Evolutionary conservation across 2,113 vertebrate species (phyloP).

Genomic region (Laterallus jamaicensis): DNA sequence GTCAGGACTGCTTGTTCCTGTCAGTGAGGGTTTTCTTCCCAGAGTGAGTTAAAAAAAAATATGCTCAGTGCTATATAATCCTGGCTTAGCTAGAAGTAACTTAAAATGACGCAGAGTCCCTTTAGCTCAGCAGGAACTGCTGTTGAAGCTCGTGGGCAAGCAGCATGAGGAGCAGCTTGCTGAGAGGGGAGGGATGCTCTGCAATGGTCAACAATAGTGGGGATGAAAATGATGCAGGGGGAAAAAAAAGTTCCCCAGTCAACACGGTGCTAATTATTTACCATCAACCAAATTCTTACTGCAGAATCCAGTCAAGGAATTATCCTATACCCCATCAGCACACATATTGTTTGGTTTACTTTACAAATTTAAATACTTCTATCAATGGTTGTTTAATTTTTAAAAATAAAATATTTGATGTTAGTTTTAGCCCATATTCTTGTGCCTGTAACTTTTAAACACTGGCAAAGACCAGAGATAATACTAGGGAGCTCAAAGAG

Average conservation of each 20-base stretch:
- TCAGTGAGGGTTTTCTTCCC: background rate
- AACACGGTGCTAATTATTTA: background rate
- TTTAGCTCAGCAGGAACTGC: background rate
- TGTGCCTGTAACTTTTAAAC: background rate
- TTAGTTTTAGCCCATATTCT: background rate
- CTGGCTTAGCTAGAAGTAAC: background rate
- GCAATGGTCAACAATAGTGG: background rate
- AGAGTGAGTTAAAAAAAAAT: background rate
- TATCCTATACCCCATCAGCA: background rate
- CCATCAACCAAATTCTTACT: background rate
- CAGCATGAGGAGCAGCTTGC: background rate
- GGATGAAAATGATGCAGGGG: background rate
- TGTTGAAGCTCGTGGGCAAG: background rate
- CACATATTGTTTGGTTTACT: background rate
- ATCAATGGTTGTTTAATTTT: background rate
- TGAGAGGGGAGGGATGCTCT: background rate
- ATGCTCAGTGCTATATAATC: background rate
- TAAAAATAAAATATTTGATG: background rate
- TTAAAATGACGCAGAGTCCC: background rate
- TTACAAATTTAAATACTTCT: background rate
- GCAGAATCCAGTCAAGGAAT: background rate
- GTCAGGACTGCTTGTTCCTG: fast-evolving
- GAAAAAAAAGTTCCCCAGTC: fast-evolving
- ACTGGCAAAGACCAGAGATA: background rate
- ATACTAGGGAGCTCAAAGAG: background rate